phyloP scores from a whole-genome alignment of 2,888 invertebrate genomes.

The Eupithecia dodoneata region DNA sequence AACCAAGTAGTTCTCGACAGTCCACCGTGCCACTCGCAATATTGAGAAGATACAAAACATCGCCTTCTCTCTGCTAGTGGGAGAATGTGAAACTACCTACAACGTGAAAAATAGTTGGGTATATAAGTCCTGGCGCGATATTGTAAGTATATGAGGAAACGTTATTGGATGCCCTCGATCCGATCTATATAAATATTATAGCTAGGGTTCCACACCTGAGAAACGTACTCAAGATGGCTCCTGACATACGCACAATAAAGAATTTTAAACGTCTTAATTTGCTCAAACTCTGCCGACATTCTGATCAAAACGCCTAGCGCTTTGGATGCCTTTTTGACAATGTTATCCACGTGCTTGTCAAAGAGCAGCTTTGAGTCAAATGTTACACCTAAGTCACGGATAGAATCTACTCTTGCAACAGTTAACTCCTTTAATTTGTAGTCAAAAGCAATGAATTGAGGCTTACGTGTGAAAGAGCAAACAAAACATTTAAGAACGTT shows the following conservation, averaged over 20 bases:
- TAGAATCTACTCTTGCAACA: too few species aligned
- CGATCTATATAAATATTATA: background rate
- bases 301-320: background rate
- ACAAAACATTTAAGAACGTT: too few species aligned
- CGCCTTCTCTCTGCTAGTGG: background rate
- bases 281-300: background rate
- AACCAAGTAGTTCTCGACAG: too few species aligned
- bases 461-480: too few species aligned
- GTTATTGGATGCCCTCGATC: too few species aligned
- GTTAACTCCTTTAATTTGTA: too few species aligned
- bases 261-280: slow-evolving; percentile 1
- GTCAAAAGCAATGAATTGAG: too few species aligned
- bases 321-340: background rate
- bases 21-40: too few species aligned
- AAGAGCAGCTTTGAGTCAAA: background rate
- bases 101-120: background rate
- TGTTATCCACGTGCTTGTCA: background rate
- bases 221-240: slow-evolving; percentile 5
- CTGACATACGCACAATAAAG: slow-evolving; percentile 4
- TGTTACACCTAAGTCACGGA: background rate
- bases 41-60: too few species aligned
- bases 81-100: background rate
- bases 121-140: background rate
- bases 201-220: slow-evolving; percentile 2
- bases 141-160: background rate